Base-by-base conservation (phyloP, 37 sponge, comb jelly and placozoan genomes). In the Cladorhizidae sp. region DNA sequence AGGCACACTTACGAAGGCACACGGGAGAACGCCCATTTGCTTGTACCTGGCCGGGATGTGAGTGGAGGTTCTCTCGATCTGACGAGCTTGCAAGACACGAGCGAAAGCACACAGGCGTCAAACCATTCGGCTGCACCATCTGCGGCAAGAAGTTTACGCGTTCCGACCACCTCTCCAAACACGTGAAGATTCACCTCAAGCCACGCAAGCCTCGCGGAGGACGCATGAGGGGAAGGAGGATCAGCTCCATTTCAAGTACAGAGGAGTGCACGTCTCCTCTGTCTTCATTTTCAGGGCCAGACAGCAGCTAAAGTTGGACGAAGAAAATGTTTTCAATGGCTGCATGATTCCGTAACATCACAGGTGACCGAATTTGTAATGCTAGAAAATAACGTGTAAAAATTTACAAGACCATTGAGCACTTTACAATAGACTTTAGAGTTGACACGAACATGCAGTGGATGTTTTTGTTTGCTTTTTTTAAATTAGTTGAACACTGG, bases 21-120 rank as follows among this genome's bases (percentile, higher is more conserved):
- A 94, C 95, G 1, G 95, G 95, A 11, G 95, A 94, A 57, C 72
- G 93, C 55, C 95, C 95, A 1, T 94, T 94, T 73, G 95, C 86
- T 37, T 94, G 95, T 83, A 80, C 23, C 51, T 94, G 95, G 95
- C 91, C 93, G 1, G 93, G 93, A 1, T 94, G 95, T 43, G 84
- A 83, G 23, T 94, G 95, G 95, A 64, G 89, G 40, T 94, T 94
- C 73, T 94, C 95, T 2, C 79, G 95, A n/a, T 91, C 93, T 22
- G 95, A 94, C 72, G 95, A 94, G 76, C 69, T 94, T 41, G 95
- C 95, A 23, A 76, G 95, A 15, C 95, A 94, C 61, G 87, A 91
- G 75, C 77, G 95, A 26, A 87, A 88, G 63, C 95, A 94, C 77
- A 84, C 89, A 0, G 95, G 95, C n/a, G 81, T 91, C 75, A 94